These are phyloP conservation scores for Buceros bicornis DNA, from an alignment of 2,797 vertebrate genomes.

Conservation along the genomic window DNA sequence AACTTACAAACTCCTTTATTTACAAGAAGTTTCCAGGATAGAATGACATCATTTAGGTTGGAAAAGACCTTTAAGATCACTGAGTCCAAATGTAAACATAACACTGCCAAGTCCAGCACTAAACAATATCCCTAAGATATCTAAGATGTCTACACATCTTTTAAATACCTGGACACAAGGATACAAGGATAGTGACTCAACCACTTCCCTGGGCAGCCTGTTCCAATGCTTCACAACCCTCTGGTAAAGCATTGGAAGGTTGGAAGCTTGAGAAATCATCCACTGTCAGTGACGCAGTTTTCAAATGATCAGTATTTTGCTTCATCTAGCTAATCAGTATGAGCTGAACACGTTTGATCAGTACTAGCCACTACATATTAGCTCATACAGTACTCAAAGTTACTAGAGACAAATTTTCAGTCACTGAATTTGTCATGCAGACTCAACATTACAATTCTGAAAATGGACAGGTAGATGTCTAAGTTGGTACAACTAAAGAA, in stretches of 20 bases:
- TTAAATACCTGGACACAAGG: background rate
- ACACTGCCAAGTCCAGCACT: background rate
- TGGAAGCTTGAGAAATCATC: background rate
- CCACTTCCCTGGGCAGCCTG: background rate
- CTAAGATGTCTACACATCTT: background rate
- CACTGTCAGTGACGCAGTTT: background rate
- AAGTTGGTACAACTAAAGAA: background rate
- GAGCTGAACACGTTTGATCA: background rate
- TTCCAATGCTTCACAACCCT: background rate
- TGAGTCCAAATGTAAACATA: background rate
- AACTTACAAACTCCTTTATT: background rate
- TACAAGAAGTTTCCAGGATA: background rate
- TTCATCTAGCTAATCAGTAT: background rate
- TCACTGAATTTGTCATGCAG: background rate
- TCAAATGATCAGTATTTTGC: background rate
- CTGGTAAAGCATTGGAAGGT: fast-evolving
- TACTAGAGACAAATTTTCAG: background rate
- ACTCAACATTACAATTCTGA: background rate
- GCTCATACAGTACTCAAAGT: background rate
- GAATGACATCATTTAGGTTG: background rate
- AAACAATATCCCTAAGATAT: background rate
- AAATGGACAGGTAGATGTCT: background rate
- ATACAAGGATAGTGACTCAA: background rate
- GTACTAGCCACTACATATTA: background rate
- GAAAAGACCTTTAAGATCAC: background rate